phyloP scores from a whole-genome alignment of 2,113 vertebrate genomes.

The Laticauda colubrina region DNA sequence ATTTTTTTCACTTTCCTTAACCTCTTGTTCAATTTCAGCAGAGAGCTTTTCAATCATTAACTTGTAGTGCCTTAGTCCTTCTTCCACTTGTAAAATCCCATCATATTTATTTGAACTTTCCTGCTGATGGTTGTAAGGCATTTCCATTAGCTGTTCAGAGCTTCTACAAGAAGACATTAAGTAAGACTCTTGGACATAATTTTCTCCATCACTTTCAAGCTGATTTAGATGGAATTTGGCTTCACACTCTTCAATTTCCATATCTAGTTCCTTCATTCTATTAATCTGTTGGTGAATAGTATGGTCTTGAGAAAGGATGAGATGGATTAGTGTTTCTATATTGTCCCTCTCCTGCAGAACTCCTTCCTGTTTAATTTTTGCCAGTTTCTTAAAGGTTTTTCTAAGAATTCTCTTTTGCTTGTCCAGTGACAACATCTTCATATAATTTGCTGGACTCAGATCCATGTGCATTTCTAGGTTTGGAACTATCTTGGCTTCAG shows the following conservation, averaged over 20 bases:
- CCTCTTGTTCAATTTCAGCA: constrained; percentile 83
- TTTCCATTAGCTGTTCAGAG: constrained; percentile 47
- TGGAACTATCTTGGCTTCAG: constrained; percentile 74
- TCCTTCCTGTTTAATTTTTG: constrained; percentile 84
- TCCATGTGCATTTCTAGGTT: constrained; percentile 78
- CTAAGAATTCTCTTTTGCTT: constrained; percentile 91
- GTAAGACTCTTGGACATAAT: constrained; percentile 71
- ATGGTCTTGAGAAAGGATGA: constrained; percentile 91
- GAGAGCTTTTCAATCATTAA: constrained; percentile 82
- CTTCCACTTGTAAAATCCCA: constrained; percentile 78
- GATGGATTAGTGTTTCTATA: constrained; percentile 83
- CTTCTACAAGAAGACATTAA: constrained; percentile 56
- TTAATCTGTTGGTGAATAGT: constrained; percentile 90
- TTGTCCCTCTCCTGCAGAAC: constrained; percentile 74
- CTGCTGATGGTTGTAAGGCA: constrained; percentile 55
- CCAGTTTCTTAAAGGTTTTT: constrained; percentile 91
- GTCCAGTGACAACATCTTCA: constrained; percentile 81
- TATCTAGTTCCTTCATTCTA: constrained; percentile 84
- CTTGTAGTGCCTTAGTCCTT: constrained; percentile 76
- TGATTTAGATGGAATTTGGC: constrained; percentile 67
- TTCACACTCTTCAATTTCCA: constrained; percentile 82
- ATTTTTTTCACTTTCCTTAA: constrained; percentile 55
- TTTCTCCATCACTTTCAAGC: constrained; percentile 68
- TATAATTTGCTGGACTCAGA: constrained; percentile 74
- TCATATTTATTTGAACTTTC: constrained; percentile 73